These are phyloP conservation scores for Falco naumanni DNA, from an alignment of 2,797 vertebrate genomes.

Conservation along the genomic window DNA sequence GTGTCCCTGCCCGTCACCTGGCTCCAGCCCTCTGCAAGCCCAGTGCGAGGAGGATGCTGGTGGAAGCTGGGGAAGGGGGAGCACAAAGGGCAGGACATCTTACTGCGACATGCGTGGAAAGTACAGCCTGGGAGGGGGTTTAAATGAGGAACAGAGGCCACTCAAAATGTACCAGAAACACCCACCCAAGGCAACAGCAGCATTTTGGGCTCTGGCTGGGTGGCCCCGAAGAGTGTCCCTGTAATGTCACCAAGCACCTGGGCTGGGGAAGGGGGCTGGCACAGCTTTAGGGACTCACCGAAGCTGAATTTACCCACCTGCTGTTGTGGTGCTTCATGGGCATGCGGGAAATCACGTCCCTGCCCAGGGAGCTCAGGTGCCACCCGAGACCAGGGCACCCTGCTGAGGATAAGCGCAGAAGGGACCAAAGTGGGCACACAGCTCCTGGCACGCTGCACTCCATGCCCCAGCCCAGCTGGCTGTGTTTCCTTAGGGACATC, in stretches of 20 bases:
- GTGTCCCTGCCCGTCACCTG: background rate
- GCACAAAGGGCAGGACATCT: background rate
- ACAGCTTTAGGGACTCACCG: background rate
- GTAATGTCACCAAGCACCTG: fast-evolving
- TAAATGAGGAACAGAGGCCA: background rate
- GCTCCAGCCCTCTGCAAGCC: background rate
- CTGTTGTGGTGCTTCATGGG: background rate
- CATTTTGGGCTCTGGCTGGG: background rate
- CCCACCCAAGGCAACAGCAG: background rate
- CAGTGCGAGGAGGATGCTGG: fast-evolving
- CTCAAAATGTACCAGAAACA: background rate
- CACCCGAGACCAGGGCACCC: background rate
- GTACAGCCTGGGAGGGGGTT: background rate
- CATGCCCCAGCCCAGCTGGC: background rate
- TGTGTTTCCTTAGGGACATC: background rate
- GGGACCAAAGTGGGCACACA: background rate
- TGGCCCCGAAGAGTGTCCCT: background rate
- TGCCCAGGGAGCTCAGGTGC: background rate
- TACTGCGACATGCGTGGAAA: fast-evolving
- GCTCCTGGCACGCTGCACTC: background rate
- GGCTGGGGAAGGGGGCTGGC: background rate
- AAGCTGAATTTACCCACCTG: background rate
- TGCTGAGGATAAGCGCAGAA: background rate
- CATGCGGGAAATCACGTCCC: background rate
- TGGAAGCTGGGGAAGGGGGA: background rate